Conservation (phyloP, 2,888 invertebrate genomes). For the Anthophora plumipes region DNA sequence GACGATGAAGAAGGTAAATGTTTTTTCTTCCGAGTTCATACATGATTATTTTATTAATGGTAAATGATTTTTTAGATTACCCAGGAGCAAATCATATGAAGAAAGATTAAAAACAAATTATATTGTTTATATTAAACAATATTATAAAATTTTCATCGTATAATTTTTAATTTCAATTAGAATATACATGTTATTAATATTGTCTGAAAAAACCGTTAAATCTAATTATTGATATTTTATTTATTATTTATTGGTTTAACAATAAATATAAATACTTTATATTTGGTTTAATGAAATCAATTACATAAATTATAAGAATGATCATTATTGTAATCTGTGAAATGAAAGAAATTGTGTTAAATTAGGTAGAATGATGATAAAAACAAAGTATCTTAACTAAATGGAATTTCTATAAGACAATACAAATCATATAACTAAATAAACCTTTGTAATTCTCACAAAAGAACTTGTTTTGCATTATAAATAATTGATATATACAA, state of each 20-base stretch:
- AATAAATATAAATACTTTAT: no score
- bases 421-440: conserved; percentile 62
- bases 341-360: conserved; percentile 29
- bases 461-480: conserved; percentile 58
- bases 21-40: neutral
- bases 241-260: conserved; percentile 22
- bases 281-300: conserved; percentile 10
- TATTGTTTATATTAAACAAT: conserved; percentile 38
- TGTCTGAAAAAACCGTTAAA: conserved; percentile 37
- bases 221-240: conserved; percentile 24
- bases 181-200: conserved; percentile 42
- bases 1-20: conserved; percentile 89
- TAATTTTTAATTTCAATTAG: conserved; percentile 39
- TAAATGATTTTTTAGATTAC: conserved; percentile 70
- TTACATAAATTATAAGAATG: conserved; percentile 23
- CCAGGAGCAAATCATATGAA: conserved; percentile 79
- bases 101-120: conserved; percentile 76
- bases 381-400: conserved; percentile 51
- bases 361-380: conserved; percentile 42
- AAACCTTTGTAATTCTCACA: conserved; percentile 40
- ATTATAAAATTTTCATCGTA: conserved; percentile 31
- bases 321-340: conserved; percentile 24
- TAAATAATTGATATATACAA: conserved; percentile 47
- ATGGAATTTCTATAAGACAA: conserved; percentile 71
- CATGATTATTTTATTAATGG: conserved; percentile 9